phyloP scores from a whole-genome alignment of 2,113 vertebrate genomes.

The Mola mola region DNA sequence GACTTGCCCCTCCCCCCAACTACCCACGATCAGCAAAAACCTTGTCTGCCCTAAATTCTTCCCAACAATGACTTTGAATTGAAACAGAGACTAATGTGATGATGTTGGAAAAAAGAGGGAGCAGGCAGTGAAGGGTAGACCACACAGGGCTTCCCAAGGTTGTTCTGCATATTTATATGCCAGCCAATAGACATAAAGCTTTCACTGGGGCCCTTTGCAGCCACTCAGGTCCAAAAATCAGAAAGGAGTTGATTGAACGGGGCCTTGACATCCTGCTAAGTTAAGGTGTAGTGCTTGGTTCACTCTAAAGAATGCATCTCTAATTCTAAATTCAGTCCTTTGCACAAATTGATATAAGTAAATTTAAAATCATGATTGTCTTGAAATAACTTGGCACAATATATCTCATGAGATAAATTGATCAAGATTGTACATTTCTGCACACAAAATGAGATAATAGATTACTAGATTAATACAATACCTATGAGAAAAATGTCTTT shows the following conservation, averaged over 20 bases:
- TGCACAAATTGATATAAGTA: constrained; percentile 47
- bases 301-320: constrained; percentile 70
- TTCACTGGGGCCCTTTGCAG: constrained; percentile 45
- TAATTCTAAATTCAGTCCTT: constrained; percentile 61
- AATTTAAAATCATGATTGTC: constrained; percentile 4
- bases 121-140: constrained; percentile 64
- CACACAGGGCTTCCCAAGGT: constrained; percentile 60
- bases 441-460: constrained; percentile 25
- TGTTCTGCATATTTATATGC: constrained; percentile 65
- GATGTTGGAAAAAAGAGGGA: constrained; percentile 18
- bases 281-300: constrained; percentile 70
- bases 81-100: constrained; percentile 61
- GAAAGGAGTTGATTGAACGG: constrained; percentile 68
- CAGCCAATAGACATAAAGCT: constrained; percentile 47
- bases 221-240: constrained; percentile 62
- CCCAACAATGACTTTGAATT: constrained; percentile 70
- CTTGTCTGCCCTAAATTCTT: constrained; percentile 30
- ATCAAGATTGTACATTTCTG: constrained; percentile 20
- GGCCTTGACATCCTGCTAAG: constrained; percentile 65
- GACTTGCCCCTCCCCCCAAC: constrained; percentile 13
- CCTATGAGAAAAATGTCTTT: constrained; percentile 32
- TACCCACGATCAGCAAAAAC: constrained; percentile 25
- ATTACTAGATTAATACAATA: constrained; percentile 1
- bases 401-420: neutral
- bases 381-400: neutral